Percentiles rank a stretch among this genome's conserved stretches.
Evolutionary conservation across 2,797 vertebrate genomes (phyloP).

Genomic region (Scleropages formosus): DNA sequence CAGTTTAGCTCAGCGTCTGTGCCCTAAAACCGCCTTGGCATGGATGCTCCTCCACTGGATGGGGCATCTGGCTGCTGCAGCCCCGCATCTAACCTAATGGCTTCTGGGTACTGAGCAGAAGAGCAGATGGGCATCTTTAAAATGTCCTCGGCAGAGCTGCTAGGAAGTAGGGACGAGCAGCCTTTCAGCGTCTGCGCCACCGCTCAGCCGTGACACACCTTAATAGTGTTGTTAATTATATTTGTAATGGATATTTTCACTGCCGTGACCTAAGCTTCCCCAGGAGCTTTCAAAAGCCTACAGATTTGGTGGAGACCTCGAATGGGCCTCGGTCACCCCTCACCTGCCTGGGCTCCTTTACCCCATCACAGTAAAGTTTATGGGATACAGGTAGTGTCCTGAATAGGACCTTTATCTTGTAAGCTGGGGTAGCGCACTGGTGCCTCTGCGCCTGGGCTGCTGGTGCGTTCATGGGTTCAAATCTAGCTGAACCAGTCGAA

Average conservation of each 20-base stretch:
- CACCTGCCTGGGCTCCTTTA: not conserved
- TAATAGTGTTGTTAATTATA: too few relatives aligned
- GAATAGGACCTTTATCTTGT: too few relatives aligned
- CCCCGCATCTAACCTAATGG: not conserved
- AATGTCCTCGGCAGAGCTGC: not conserved
- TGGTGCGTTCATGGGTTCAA: too few relatives aligned
- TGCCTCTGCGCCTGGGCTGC: too few relatives aligned
- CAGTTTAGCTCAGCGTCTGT: conserved; percentile 11
- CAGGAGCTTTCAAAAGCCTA: too few relatives aligned
- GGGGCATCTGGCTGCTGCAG: conserved; percentile 4
- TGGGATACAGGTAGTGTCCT: too few relatives aligned
- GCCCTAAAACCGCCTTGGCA: conserved; percentile 17
- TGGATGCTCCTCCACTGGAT: conserved; percentile 1
- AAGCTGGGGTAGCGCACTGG: too few relatives aligned
- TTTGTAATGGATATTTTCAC: too few relatives aligned
- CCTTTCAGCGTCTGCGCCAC: not conserved
- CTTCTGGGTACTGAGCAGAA: conserved; percentile 1
- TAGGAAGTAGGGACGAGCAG: not conserved
- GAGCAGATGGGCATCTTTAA: conserved; percentile 10
- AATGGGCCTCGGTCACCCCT: not conserved
- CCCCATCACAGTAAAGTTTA: too few relatives aligned
- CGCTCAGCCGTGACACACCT: too few relatives aligned
- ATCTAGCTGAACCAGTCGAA: too few relatives aligned
- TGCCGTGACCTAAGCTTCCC: too few relatives aligned
- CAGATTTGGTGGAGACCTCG: not conserved